phyloP scores from a whole-genome alignment of 2,797 vertebrate genomes.

The Sylvia borin region DNA sequence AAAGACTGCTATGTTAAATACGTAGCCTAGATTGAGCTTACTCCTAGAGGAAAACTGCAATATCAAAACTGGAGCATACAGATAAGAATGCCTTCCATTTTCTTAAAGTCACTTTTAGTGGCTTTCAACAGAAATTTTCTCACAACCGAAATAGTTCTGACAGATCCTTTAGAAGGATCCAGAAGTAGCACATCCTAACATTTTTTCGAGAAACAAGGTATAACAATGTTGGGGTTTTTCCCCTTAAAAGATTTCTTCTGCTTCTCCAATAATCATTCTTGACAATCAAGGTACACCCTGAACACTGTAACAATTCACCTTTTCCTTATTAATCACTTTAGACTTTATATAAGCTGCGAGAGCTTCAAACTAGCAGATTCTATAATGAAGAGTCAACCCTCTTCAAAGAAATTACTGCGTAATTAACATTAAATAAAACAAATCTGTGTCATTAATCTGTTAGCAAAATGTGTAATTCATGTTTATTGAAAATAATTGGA shows the following conservation, averaged over 20 bases:
- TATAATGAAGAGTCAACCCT: neutral
- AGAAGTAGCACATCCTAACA: neutral
- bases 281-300: neutral
- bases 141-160: neutral
- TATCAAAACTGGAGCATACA: neutral
- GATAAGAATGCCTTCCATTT: neutral
- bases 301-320: neutral
- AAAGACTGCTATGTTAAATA: neutral
- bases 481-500: neutral
- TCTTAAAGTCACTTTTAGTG: neutral
- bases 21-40: neutral
- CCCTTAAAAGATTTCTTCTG: neutral
- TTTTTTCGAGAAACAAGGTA: neutral
- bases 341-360: neutral
- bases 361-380: neutral
- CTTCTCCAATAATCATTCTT: neutral
- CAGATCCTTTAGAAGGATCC: neutral
- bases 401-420: neutral
- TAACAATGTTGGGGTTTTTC: neutral
- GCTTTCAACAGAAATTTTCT: neutral
- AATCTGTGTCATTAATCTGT: neutral
- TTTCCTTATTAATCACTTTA: neutral
- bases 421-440: neutral
- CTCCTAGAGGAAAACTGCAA: neutral
- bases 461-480: neutral